A percentile compares a stretch with the other conserved stretches of the same genome.
Conservation (phyloP, 1,140 invertebrate species). For the Megalonaias nervosa region DNA sequence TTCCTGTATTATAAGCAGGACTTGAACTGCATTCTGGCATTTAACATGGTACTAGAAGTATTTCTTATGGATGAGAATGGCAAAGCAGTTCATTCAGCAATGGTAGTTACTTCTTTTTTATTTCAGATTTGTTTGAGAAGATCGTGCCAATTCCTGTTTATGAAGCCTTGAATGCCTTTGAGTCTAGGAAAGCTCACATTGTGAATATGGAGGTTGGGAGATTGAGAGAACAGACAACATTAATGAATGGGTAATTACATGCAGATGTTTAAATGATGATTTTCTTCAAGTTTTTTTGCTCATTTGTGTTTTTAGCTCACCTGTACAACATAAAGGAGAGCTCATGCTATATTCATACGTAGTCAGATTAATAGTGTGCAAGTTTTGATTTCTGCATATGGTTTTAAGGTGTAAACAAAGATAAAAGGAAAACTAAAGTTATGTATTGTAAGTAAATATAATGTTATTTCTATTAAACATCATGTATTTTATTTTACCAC, state of each 20-base stretch:
- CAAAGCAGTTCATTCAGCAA: not conserved
- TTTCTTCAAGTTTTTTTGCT: too few species aligned
- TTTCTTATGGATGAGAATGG: not conserved
- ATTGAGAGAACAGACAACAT: constrained; percentile 90
- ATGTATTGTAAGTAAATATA: too few species aligned
- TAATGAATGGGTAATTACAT: constrained; percentile 84
- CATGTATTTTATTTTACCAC: too few species aligned
- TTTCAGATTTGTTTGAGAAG: constrained; percentile 87
- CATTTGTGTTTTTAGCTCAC: too few species aligned
- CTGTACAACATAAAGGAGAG: too few species aligned
- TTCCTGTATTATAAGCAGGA: not conserved
- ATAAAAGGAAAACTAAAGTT: too few species aligned
- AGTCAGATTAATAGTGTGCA: too few species aligned
- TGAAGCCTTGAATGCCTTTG: constrained; percentile 88
- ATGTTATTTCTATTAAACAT: too few species aligned
- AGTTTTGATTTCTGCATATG: too few species aligned
- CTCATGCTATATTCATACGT: too few species aligned
- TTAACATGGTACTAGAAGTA: not conserved
- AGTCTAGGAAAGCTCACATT: constrained; percentile 86
- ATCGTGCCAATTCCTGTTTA: constrained; percentile 92
- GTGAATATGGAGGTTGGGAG: constrained; percentile 80
- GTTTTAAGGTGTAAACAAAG: too few species aligned
- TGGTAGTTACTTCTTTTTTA: constrained; percentile 14
- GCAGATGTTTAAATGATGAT: too few species aligned
- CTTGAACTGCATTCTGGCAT: not conserved